Evolutionary conservation across 2,113 vertebrate species (phyloP).

Genomic region (Pongo pygmaeus): DNA sequence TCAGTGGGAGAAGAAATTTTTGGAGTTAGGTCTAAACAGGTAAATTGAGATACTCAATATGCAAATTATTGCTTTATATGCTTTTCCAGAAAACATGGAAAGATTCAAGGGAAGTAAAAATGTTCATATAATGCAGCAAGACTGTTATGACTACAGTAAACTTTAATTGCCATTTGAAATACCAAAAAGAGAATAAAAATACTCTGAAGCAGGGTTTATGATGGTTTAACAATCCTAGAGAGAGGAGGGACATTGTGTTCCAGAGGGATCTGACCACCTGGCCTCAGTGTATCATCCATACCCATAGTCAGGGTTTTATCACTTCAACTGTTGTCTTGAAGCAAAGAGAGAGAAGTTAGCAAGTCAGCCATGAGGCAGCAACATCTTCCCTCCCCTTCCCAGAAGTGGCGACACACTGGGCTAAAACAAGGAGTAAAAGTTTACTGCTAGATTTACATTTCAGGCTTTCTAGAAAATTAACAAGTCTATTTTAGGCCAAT

Average conservation of each 20-base stretch:
- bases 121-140: background rate
- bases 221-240: background rate
- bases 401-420: background rate
- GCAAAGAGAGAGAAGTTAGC: background rate
- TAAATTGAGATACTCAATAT: background rate
- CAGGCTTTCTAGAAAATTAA: conserved; percentile 44
- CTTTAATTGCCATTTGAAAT: conserved; percentile 9
- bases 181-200: background rate
- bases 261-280: background rate
- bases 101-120: conserved; percentile 9
- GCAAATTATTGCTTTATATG: conserved; percentile 1
- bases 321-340: background rate
- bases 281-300: background rate
- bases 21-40: background rate
- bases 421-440: background rate
- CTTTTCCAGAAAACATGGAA: conserved; percentile 7
- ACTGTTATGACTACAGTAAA: background rate
- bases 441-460: conserved; percentile 34
- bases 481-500: background rate
- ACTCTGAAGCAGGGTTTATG: background rate
- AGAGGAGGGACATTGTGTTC: background rate
- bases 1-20: background rate
- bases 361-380: background rate
- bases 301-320: background rate
- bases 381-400: background rate